Evolutionary conservation across 1,140 invertebrate genomes (phyloP).

Genomic region (Heliconius himera): DNA sequence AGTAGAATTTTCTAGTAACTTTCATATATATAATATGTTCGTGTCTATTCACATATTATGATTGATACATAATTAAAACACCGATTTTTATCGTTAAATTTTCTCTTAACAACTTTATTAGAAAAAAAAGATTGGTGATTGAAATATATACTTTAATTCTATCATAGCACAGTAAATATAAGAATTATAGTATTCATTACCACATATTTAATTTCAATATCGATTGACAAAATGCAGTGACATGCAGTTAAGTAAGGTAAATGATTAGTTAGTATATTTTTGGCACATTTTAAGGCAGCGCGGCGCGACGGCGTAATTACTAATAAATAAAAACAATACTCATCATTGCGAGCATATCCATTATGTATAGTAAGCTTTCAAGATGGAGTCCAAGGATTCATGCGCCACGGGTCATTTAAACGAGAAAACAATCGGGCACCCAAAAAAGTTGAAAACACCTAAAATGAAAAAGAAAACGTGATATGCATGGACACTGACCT

Average conservation of each 20-base stretch:
- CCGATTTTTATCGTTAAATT: not conserved
- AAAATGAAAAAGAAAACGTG: slow-evolving; percentile 80
- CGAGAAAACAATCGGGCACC: slow-evolving; percentile 81
- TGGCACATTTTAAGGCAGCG: slow-evolving; percentile 19
- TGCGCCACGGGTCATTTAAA: slow-evolving; percentile 78
- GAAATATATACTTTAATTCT: not conserved
- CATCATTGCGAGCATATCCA: slow-evolving; percentile 80
- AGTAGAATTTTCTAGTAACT: not conserved
- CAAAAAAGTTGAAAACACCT: slow-evolving; percentile 82
- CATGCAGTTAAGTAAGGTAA: not conserved
- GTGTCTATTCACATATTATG: too few species aligned
- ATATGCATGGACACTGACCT: slow-evolving; percentile 61
- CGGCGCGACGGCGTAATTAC: slow-evolving; percentile 34
- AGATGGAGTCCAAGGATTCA: slow-evolving; percentile 63
- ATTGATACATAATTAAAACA: not conserved
- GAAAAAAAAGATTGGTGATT: not conserved
- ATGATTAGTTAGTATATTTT: slow-evolving; percentile 7
- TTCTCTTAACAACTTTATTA: not conserved
- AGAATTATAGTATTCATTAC: not conserved
- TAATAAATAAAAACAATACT: slow-evolving; percentile 79
- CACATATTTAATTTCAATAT: not conserved
- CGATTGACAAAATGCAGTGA: not conserved
- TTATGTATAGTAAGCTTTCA: slow-evolving; percentile 72
- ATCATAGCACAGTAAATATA: not conserved
- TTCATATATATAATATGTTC: not conserved